A percentile compares a stretch with the other conserved stretches of the same genome.
phyloP scores from a whole-genome alignment of 2,797 vertebrate species.

The Glossophaga mutica region DNA sequence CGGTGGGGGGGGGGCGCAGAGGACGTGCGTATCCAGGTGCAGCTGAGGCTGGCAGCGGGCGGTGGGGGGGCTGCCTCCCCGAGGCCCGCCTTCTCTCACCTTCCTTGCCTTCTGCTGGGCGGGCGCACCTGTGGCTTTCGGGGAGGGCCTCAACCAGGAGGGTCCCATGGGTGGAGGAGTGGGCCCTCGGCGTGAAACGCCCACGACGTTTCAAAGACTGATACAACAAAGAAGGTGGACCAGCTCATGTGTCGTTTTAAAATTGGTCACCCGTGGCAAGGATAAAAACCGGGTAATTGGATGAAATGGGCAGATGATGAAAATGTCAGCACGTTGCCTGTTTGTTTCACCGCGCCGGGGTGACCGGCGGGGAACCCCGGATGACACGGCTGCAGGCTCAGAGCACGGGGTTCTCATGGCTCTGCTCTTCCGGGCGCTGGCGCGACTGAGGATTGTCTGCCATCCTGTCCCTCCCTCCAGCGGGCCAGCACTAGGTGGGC shows the following conservation, averaged over 20 bases:
- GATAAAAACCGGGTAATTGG: neutral
- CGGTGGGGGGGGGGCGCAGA: too few relatives aligned
- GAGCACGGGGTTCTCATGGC: rapidly evolving
- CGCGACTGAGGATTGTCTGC: rapidly evolving
- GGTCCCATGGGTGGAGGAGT: rapidly evolving
- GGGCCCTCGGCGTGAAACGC: rapidly evolving
- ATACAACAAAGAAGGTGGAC: rapidly evolving
- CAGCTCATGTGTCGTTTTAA: neutral
- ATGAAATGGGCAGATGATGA: neutral
- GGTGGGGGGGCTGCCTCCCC: neutral
- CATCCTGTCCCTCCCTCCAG: neutral
- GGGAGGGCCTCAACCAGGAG: neutral
- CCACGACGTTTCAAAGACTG: neutral
- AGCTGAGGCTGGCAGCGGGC: neutral
- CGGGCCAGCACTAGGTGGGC: neutral
- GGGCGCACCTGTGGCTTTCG: rapidly evolving
- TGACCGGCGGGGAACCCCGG: neutral
- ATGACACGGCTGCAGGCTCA: neutral
- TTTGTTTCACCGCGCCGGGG: too few relatives aligned
- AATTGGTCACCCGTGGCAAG: neutral
- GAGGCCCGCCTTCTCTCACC: neutral
- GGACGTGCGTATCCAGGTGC: neutral
- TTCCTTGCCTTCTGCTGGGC: too few relatives aligned
- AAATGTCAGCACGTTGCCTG: neutral
- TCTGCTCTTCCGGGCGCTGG: neutral